Evolutionary conservation across 2,797 vertebrate genomes (phyloP).

Genomic region (Channallabes apus): DNA sequence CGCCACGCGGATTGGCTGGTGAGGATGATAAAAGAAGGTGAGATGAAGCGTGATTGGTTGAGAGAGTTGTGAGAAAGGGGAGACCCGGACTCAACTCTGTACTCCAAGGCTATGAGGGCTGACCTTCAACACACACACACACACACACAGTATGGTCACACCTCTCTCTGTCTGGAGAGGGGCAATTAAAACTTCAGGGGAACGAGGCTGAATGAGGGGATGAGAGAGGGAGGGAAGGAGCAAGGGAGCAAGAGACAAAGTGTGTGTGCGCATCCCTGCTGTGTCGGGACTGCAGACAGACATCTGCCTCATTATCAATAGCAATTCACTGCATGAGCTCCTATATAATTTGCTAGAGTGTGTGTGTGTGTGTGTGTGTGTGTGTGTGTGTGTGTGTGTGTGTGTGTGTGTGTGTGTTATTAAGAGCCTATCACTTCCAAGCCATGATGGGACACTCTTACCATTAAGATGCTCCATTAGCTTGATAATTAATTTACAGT

Average conservation of each 20-base stretch:
- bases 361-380: slow-evolving; percentile 39
- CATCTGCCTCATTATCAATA: slow-evolving; percentile 82
- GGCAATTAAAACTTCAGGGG: slow-evolving; percentile 59
- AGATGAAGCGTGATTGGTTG: slow-evolving; percentile 70
- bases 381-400: slow-evolving; percentile 31
- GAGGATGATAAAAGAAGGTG: slow-evolving; percentile 59
- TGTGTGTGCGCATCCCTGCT: slow-evolving; percentile 62
- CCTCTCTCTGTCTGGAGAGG: slow-evolving; percentile 57
- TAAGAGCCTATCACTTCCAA: slow-evolving; percentile 46
- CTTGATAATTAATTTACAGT: slow-evolving; percentile 25
- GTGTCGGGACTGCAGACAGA: slow-evolving; percentile 73
- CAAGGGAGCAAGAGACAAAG: slow-evolving; percentile 35
- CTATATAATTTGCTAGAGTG: slow-evolving; percentile 63
- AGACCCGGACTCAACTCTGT: slow-evolving; percentile 81
- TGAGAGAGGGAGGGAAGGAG: slow-evolving; percentile 38
- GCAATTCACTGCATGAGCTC: slow-evolving; percentile 75
- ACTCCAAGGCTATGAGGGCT: slow-evolving; percentile 79
- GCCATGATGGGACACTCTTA: slow-evolving; percentile 37
- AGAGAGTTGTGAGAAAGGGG: slow-evolving; percentile 86
- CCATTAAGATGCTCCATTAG: slow-evolving; percentile 32
- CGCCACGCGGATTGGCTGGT: slow-evolving; percentile 70
- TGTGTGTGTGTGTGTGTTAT: slow-evolving; percentile 34
- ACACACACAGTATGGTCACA: slow-evolving; percentile 36
- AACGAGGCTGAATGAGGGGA: slow-evolving; percentile 50
- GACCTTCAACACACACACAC: slow-evolving; percentile 58